These are phyloP conservation scores for Polypterus bichir DNA, from an alignment of 2,113 vertebrate genomes.

Conservation along the genomic window DNA sequence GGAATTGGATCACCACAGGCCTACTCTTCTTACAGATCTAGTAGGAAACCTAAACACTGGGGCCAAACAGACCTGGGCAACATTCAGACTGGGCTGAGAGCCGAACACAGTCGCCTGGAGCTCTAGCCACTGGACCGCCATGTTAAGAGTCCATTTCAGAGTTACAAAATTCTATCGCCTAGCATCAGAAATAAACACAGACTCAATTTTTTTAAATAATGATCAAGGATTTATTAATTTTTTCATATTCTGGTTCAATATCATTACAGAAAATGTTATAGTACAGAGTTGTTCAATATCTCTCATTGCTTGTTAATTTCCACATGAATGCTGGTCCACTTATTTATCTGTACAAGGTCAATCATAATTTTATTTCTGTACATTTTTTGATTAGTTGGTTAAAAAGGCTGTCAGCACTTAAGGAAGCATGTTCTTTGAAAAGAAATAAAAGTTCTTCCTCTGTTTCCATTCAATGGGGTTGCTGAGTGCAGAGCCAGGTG, in stretches of 20 bases:
- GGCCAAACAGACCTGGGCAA: no score
- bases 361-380: conserved; percentile 83
- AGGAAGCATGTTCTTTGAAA: conserved; percentile 81
- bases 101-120: no score
- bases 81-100: no score
- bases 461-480: conserved; percentile 54
- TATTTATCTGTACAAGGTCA: conserved; percentile 98
- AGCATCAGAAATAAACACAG: no score
- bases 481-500: conserved; percentile 68
- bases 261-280: conserved; percentile 99
- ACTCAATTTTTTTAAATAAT: conserved; percentile 77
- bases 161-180: no score
- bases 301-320: conserved; percentile 96
- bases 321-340: conserved; percentile 98
- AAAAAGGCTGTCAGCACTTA: conserved; percentile 99
- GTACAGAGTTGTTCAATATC: conserved; percentile 98
- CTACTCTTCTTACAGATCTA: no score
- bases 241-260: conserved; percentile 96
- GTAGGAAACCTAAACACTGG: no score
- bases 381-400: conserved; percentile 96
- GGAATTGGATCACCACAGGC: no score
- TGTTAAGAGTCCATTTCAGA: no score
- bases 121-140: no score
- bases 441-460: conserved; percentile 89
- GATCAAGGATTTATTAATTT: conserved; percentile 92